phyloP scores from a whole-genome alignment of 2,888 invertebrate genomes.

The Hanleya hanleyi region DNA sequence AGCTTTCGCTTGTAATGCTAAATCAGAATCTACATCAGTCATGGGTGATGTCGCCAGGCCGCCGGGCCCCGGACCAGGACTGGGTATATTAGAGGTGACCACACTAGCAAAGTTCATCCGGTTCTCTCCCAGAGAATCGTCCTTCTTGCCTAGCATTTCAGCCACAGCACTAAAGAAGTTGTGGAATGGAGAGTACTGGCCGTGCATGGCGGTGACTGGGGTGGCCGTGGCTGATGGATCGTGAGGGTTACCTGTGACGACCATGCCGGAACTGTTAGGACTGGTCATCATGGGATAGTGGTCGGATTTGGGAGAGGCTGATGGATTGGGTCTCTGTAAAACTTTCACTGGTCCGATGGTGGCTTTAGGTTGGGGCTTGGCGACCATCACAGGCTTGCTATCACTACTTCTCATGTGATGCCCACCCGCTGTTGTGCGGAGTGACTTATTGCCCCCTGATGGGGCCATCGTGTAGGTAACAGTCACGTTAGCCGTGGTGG shows the following conservation, averaged over 20 bases:
- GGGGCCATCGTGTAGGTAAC: slow-evolving; percentile 31
- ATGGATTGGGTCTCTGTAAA: slow-evolving; percentile 16
- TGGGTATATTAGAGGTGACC: slow-evolving; percentile 72
- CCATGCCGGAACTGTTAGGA: background rate
- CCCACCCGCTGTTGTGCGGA: slow-evolving; percentile 13
- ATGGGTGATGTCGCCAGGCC: slow-evolving; percentile 13
- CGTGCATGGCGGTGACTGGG: slow-evolving; percentile 70
- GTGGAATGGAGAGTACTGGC: slow-evolving; percentile 92
- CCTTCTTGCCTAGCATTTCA: slow-evolving; percentile 64
- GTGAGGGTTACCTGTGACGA: background rate
- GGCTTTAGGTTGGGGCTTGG: background rate
- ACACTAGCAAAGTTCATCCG: slow-evolving; percentile 83
- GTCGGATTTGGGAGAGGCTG: background rate
- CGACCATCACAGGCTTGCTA: slow-evolving; percentile 1
- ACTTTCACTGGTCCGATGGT: slow-evolving; percentile 18
- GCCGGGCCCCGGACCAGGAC: background rate
- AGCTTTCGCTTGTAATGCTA: slow-evolving; percentile 72
- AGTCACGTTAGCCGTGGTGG: slow-evolving; percentile 37
- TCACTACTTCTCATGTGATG: background rate
- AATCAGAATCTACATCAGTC: slow-evolving; percentile 49
- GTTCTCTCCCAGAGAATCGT: slow-evolving; percentile 68
- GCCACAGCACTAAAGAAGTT: slow-evolving; percentile 82
- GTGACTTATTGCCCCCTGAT: slow-evolving; percentile 9
- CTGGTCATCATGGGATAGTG: background rate
- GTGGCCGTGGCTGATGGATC: background rate